Evolutionary conservation across 2,888 invertebrate species (phyloP).

Genomic region (Trachelus tabidus): DNA sequence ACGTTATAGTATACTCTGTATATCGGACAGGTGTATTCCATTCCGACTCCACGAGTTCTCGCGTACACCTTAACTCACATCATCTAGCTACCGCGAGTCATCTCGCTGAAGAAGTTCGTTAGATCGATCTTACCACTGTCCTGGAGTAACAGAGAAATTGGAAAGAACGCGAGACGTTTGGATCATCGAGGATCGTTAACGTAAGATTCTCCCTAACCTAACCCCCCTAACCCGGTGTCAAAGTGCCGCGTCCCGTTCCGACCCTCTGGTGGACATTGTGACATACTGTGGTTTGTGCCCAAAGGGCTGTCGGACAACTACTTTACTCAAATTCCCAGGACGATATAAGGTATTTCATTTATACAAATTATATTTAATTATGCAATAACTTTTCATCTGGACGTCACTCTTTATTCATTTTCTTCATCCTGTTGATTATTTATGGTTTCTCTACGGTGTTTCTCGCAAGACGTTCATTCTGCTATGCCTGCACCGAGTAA

Average conservation of each 20-base stretch:
- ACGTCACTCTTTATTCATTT: too few relatives aligned
- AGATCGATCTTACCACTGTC: too few relatives aligned
- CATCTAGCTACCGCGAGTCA: constrained; percentile 11
- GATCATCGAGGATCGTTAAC: constrained; percentile 19
- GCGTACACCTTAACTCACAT: constrained; percentile 43
- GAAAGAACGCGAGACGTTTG: constrained; percentile 7
- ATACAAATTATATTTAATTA: too few relatives aligned
- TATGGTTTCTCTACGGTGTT: too few relatives aligned
- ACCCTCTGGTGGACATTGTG: constrained; percentile 11
- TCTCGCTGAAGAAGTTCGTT: too few relatives aligned
- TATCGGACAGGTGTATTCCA: constrained; percentile 69
- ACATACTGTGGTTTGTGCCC: constrained; percentile 29
- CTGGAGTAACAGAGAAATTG: too few relatives aligned
- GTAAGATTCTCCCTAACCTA: constrained; percentile 30
- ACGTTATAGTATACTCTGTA: constrained; percentile 61
- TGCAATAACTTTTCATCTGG: too few relatives aligned
- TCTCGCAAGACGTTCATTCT: too few relatives aligned
- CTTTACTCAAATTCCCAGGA: constrained; percentile 23
- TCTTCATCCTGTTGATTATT: too few relatives aligned
- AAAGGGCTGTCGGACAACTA: constrained; percentile 39
- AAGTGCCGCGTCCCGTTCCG: not conserved
- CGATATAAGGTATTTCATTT: constrained; percentile 18
- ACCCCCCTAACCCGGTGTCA: constrained; percentile 14
- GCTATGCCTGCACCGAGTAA: too few relatives aligned
- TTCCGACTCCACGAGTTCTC: constrained; percentile 64